Evolutionary conservation across 2,113 vertebrate species (phyloP), one percentile per base, ranked within the genome.

Genomic region (Gorilla gorilla): DNA sequence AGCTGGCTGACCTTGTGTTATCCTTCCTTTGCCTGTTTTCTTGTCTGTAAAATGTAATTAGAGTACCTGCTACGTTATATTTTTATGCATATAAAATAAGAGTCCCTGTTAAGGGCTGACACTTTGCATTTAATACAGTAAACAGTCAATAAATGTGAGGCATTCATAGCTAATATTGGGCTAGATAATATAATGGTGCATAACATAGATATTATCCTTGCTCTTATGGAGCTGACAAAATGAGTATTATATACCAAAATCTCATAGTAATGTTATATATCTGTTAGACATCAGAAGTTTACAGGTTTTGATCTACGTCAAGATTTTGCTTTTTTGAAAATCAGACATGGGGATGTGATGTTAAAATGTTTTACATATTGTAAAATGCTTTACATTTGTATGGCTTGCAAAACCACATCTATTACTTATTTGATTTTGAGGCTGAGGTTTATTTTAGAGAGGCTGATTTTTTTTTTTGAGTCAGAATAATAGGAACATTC

Each of bases 21-120:
- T 50, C 20, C 6, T 76, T 38, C 30, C 35, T 70, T 12, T 87
- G 40, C 90, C 45, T 81, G 2, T 89, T 52, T 89, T 23, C n/a
- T 92, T 99, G 98, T 96, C 23, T 93, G 22, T 90, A 55, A 61
- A 72, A 78, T 85, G 45, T 78, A 48, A 30, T 84, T 91, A 45
- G 7, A 50, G 12, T 92, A 10, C 30, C 22, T 83, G 0, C 55
- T 14, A 90, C 43, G 2, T 18, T 93, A 64, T 70, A 57, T 66
- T 78, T 48, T 84, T 78, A 30, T 70, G 18, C 92, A 23, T 43
- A 75, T 82, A 79, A 85, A 93, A 76, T 10, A 12, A 79, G 32
- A 50, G 50, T 52, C 32, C 8, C 4, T 84, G 30, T 23, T 80
- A 90, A 90, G 68, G 30, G 18, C 76, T 79, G 59, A 79, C 94